A percentile compares a stretch with the other conserved stretches of the same genome.
These are phyloP conservation scores for Venturia canescens DNA, from an alignment of 1,140 invertebrate genomes.

Conservation along the genomic window DNA sequence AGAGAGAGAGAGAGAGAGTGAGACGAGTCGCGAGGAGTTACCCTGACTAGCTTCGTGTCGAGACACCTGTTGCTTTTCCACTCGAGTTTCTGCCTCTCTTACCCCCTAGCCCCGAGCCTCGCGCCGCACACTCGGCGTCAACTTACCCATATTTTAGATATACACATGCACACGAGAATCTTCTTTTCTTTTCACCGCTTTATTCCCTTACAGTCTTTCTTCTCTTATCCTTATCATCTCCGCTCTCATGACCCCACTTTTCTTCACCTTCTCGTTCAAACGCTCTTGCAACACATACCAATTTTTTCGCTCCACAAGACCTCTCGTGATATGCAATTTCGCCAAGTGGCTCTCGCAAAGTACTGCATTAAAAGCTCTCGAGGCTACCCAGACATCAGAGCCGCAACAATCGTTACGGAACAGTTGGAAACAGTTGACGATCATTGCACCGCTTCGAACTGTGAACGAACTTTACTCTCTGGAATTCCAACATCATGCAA, in stretches of 20 bases:
- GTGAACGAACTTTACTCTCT: no score
- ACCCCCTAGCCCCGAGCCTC: constrained; percentile 42
- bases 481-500: no score
- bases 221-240: constrained; percentile 34
- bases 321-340: not conserved
- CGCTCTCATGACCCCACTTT: not conserved
- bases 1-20: constrained; percentile 43
- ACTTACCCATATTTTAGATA: not conserved
- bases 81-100: constrained; percentile 59
- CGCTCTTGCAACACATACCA: constrained; percentile 29
- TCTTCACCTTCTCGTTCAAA: constrained; percentile 22
- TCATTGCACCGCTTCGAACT: no score
- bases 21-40: constrained; percentile 53
- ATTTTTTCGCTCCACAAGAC: constrained; percentile 19
- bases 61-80: constrained; percentile 74
- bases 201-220: constrained; percentile 10
- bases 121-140: constrained; percentile 30
- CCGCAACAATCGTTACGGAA: no score
- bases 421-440: not conserved
- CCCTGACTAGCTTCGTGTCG: constrained; percentile 68
- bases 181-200: constrained; percentile 9
- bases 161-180: constrained; percentile 4
- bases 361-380: no score
- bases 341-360: not conserved
- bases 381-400: no score